phyloP scores from a whole-genome alignment of 2,113 vertebrate genomes.

The Pangasianodon hypophthalmus region DNA sequence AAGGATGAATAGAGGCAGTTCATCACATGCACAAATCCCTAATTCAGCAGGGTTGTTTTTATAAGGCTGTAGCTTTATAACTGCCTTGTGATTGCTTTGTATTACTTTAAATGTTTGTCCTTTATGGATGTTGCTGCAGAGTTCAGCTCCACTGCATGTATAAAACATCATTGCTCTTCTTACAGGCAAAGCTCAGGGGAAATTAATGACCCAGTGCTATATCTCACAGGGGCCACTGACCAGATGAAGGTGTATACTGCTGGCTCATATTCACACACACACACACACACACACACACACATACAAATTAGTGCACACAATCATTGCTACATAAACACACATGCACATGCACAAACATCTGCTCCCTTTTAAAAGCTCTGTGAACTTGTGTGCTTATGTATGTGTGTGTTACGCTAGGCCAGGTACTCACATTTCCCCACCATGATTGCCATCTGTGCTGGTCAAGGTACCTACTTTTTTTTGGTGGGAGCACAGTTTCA shows the following conservation, averaged over 20 bases:
- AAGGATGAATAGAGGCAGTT: conserved; percentile 18
- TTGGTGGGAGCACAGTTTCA: neutral
- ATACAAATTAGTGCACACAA: conserved; percentile 16
- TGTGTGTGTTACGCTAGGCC: conserved; percentile 15
- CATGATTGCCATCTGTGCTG: conserved; percentile 39
- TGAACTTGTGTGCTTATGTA: conserved; percentile 46
- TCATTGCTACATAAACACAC: conserved; percentile 22
- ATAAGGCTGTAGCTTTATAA: conserved; percentile 60
- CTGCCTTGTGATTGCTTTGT: conserved; percentile 68
- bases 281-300: conserved; percentile 32
- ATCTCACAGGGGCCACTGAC: conserved; percentile 50
- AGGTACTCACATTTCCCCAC: conserved; percentile 20
- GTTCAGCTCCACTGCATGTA: conserved; percentile 47
- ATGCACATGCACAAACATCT: conserved; percentile 20
- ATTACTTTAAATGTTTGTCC: conserved; percentile 69
- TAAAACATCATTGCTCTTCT: conserved; percentile 45
- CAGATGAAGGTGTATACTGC: conserved; percentile 53
- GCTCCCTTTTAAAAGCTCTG: conserved; percentile 37
- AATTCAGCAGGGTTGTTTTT: conserved; percentile 63
- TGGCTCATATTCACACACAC: conserved; percentile 36
- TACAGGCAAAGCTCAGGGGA: conserved; percentile 35
- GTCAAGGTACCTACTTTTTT: conserved; percentile 44
- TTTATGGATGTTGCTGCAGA: conserved; percentile 55
- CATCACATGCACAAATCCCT: conserved; percentile 58
- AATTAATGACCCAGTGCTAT: conserved; percentile 51